Base-by-base conservation (phyloP, 1,140 invertebrate genomes). In the Dendroctonus ponderosae region DNA sequence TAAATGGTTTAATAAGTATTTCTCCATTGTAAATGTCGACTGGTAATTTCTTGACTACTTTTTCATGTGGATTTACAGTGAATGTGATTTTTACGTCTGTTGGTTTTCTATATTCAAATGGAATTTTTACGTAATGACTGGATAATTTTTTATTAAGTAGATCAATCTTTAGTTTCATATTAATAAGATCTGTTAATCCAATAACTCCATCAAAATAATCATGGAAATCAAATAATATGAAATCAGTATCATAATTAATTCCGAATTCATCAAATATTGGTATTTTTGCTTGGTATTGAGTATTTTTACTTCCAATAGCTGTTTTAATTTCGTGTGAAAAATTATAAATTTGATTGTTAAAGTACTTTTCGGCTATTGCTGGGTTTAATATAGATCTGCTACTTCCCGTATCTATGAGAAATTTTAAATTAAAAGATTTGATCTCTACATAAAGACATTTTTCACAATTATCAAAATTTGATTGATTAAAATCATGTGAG, bases 101-200 rank as follows among this genome's bases (percentile, higher is more conserved):
- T 54, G 14, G 52, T 54, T 54, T 38, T 38, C 52, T 54, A 54
- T 7, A 7, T 54, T 54, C 12, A 37, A 54, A 54, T 7, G 14
- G 52, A 6, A 54, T 54, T 54, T 54, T 7, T 38, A 54, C 12
- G 14, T 39, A 38, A 7, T 6, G 26, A 7, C 37, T 12, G 6
- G 39, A 8, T 54, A 54, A 38, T 37, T 12, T 54, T 39, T 54
- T 54, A 38, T 54, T 54, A 7, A 38, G 5, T 37, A 54, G 12
- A 54, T 38, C 52, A 37, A 54, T 54, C 6, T 37, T 54, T 37
- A 54, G 52, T 8, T 54, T 54, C 52, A 54, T 54, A 54, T 15
- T 54, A 9, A 54, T 37, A 8, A 54, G 8, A 39, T 54, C 37
- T 5, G 6, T 37, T 54, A 54, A 54, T 37, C 52, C 52, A 6